Evolutionary conservation across 2,113 vertebrate species (phyloP).

Genomic region (Pygathrix nemaeus): DNA sequence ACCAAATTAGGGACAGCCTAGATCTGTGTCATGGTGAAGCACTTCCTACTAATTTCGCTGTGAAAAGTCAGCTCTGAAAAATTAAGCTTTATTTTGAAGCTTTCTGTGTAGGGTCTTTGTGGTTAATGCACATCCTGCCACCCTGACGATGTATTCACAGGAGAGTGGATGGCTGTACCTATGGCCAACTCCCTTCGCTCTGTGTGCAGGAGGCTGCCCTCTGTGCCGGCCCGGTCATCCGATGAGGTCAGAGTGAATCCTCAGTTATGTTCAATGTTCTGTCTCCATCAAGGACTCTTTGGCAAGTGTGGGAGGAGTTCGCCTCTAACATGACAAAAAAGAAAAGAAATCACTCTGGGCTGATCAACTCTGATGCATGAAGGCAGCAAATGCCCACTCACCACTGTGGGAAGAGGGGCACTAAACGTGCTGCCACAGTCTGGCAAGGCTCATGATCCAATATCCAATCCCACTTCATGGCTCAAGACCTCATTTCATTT

Average conservation of each 20-base stretch:
- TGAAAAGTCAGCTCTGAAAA: neutral
- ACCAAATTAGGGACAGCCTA: accelerated
- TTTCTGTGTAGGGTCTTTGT: accelerated
- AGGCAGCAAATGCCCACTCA: too few species aligned
- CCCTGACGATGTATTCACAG: accelerated
- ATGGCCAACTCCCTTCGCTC: neutral
- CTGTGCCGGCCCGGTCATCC: accelerated
- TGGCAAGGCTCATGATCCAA: neutral
- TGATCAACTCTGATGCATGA: accelerated
- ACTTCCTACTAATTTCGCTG: accelerated
- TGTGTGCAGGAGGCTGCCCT: accelerated
- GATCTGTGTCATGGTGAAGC: accelerated
- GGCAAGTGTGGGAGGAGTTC: neutral
- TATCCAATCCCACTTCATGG: neutral
- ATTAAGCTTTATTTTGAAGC: too few species aligned
- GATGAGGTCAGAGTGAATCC: too few species aligned
- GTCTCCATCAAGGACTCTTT: neutral
- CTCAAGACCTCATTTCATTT: neutral
- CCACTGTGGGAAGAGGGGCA: accelerated
- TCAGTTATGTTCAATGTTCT: neutral
- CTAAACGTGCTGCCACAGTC: neutral
- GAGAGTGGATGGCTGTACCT: accelerated
- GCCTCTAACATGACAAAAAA: neutral
- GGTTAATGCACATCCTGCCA: accelerated
- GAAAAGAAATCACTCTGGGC: neutral